phyloP scores from a whole-genome alignment of 2,888 invertebrate species.

The Notocelia uddmanniana region DNA sequence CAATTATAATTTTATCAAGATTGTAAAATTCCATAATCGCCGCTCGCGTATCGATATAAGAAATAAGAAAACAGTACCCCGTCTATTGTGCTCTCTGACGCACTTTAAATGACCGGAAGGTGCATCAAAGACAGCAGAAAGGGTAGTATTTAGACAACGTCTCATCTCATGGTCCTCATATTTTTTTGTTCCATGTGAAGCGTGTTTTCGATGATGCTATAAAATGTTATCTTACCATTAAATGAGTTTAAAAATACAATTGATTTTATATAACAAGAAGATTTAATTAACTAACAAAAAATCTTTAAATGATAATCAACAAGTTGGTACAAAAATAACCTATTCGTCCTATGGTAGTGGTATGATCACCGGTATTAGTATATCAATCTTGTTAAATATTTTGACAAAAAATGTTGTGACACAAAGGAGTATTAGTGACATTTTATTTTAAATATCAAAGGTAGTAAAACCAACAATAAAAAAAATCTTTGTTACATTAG shows the following conservation, averaged over 20 bases:
- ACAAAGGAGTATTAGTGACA: slow-evolving; percentile 32
- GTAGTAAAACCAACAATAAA: neutral
- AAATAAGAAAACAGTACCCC: too few relatives aligned
- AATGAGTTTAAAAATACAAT: neutral
- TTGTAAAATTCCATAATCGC: too few relatives aligned
- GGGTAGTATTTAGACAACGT: too few relatives aligned
- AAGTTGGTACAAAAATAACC: slow-evolving; percentile 26
- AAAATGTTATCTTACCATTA: neutral
- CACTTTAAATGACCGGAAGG: too few relatives aligned
- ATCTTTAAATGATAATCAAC: slow-evolving; percentile 3
- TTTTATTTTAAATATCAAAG: slow-evolving; percentile 18
- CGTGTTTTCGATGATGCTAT: neutral
- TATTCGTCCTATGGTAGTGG: slow-evolving; percentile 18
- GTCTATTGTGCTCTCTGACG: too few relatives aligned
- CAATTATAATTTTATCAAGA: too few relatives aligned
- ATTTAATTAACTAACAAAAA: slow-evolving; percentile 26
- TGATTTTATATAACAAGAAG: neutral
- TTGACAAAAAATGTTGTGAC: slow-evolving; percentile 10
- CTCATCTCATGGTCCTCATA: neutral
- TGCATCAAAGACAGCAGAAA: too few relatives aligned
- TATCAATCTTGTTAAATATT: slow-evolving; percentile 13
- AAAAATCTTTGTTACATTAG: neutral
- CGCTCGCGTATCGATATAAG: too few relatives aligned
- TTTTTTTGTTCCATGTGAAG: neutral
- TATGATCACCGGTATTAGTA: neutral